phyloP scores from a whole-genome alignment of 2,797 vertebrate species.

The Pogoniulus pusillus region DNA sequence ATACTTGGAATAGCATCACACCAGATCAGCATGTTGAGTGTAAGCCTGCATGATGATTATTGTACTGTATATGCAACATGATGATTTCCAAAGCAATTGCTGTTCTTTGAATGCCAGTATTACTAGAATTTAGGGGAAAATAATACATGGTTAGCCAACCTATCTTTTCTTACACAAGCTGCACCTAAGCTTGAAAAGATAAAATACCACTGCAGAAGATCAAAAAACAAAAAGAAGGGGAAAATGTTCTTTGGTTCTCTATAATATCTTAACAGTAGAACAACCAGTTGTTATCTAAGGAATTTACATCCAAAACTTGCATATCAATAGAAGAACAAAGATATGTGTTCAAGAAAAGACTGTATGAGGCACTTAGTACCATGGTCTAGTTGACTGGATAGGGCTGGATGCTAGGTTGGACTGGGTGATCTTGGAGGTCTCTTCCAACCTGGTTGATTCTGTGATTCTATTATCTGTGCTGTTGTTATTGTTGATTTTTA shows the following conservation, averaged over 20 bases:
- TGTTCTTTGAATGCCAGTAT: background rate
- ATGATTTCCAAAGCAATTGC: background rate
- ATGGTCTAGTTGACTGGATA: no score
- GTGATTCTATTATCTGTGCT: background rate
- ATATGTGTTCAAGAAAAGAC: no score
- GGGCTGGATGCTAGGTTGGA: no score
- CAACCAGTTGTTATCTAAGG: background rate
- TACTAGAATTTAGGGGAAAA: background rate
- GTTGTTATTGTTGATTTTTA: no score
- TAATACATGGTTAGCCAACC: background rate
- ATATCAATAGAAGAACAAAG: background rate
- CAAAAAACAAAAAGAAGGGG: background rate
- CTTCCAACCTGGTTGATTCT: no score
- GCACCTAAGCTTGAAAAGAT: background rate
- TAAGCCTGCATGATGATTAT: background rate
- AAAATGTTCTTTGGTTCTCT: background rate
- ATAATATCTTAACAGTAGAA: background rate
- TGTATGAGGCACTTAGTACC: no score
- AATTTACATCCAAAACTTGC: background rate
- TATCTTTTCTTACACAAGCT: background rate
- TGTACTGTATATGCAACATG: background rate
- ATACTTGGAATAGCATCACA: background rate
- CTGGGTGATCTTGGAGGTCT: no score
- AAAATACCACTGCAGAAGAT: background rate
- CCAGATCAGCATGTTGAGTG: background rate